Evolutionary conservation across 2,797 vertebrate genomes (phyloP), one percentile per base, ranked within the genome.

Genomic region (Micromesistius poutassou): DNA sequence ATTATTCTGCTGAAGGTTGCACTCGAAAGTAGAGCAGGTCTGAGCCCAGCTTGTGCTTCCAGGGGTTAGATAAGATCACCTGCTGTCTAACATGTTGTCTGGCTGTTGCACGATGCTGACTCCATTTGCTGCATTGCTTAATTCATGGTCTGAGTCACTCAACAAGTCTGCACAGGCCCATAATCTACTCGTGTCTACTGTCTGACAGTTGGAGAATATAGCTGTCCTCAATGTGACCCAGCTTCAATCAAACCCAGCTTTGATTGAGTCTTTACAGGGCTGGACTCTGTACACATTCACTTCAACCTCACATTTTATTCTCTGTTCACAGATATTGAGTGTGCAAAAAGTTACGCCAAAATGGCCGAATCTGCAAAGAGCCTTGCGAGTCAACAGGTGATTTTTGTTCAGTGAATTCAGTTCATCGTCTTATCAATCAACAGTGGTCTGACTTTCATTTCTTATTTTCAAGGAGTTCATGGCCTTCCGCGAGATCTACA

Each of bases 301-400:
- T 68, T 68, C 10, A 68, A 12, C 62, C 28, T 68, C 4, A 68
- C 25, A 68, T 30, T 25, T 28, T 35, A 25, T 62, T 75, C 50
- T 88, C 66, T 75, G 3, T 90, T 89, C 88, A 77, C 92, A 99
- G 98, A 99, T 91, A 90, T 96, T 22, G 98, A 99, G 78, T 97
- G 96, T 86, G 95, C 97, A 78, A 98, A 96, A 93, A 96, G 93
- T 86, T 94, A 97, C 62, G 90, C 96, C 84, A 99, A 99, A 93
- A 96, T 99, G 95, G 97, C 97, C 0, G 98, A 99, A 90, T 96
- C 95, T 22, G 95, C 96, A 76, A 98, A 96, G 92, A 90, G 93
- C n/a, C 93, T 95, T 75, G 93, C 97, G 75, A 95, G 93, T 87
- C 92, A 97, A 55, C 97, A 98, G 95, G 98, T 98, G 81, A 93